Conservation (phyloP, 2,113 vertebrate genomes). For the Chaetodon trifascialis region DNA sequence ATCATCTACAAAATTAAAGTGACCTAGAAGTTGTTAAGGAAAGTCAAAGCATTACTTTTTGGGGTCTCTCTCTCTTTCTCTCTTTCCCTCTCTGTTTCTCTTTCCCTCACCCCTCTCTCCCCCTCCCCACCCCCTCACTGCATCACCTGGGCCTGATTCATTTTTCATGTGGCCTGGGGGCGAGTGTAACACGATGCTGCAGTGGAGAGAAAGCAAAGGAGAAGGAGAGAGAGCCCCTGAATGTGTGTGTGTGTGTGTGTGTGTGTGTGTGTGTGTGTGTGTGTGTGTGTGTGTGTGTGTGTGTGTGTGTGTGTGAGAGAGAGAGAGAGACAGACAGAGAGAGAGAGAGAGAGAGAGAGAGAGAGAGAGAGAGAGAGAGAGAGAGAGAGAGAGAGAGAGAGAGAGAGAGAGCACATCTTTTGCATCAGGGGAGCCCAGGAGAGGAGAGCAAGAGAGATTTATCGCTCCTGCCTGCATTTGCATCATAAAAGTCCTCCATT, state of each 20-base stretch:
- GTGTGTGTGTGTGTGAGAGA: neutral
- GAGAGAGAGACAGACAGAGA: no score
- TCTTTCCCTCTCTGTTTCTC: neutral
- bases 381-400: conserved; percentile 3
- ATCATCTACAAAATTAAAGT: conserved; percentile 50
- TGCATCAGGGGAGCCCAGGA: conserved; percentile 68
- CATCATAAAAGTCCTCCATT: conserved; percentile 81
- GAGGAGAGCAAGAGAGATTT: conserved; percentile 73
- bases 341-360: conserved; percentile 3
- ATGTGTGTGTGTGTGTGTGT: no score
- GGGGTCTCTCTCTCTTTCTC: conserved; percentile 23
- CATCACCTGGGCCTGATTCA: conserved; percentile 76
- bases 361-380: conserved; percentile 15
- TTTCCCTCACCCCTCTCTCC: neutral
- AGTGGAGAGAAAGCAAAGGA: conserved; percentile 48
- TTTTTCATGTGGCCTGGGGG: conserved; percentile 80
- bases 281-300: no score
- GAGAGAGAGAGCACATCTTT: conserved; percentile 61
- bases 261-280: neutral
- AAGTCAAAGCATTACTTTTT: conserved; percentile 67
- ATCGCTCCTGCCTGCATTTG: conserved; percentile 77
- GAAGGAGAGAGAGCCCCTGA: neutral
- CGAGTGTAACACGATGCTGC: conserved; percentile 71
- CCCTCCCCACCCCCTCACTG: conserved; percentile 10
- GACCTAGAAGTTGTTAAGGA: conserved; percentile 63